phyloP scores from a whole-genome alignment of 2,888 invertebrate species.

The Sesia apiformis region DNA sequence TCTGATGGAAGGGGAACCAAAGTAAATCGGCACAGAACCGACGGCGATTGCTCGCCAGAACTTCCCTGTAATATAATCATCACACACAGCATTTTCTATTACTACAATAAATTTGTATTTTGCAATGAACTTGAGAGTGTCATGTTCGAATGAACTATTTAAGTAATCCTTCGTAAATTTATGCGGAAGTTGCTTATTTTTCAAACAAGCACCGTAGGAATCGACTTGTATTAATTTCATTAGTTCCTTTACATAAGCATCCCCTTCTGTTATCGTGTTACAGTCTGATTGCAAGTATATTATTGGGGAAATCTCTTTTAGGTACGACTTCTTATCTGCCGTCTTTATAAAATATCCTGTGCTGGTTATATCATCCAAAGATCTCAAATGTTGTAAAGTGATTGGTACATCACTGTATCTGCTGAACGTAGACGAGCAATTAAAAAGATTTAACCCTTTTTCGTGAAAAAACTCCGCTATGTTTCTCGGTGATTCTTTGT shows the following conservation, averaged over 20 bases:
- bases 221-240: constrained; percentile 83
- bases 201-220: constrained; percentile 86
- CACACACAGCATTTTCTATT: constrained; percentile 87
- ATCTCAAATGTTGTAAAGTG: constrained; percentile 80
- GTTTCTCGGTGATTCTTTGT: constrained; percentile 93
- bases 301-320: constrained; percentile 76
- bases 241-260: constrained; percentile 81
- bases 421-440: constrained; percentile 86
- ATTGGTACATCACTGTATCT: constrained; percentile 83
- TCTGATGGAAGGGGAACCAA: constrained; percentile 83
- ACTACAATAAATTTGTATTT: constrained; percentile 88
- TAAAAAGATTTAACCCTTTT: constrained; percentile 79
- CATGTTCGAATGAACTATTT: constrained; percentile 75
- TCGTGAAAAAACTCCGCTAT: constrained; percentile 79
- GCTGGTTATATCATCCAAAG: constrained; percentile 68
- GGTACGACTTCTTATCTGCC: constrained; percentile 68
- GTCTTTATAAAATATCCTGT: constrained; percentile 71
- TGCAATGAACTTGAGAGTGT: constrained; percentile 77
- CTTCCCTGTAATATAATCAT: constrained; percentile 92
- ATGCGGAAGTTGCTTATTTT: constrained; percentile 81
- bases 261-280: constrained; percentile 84
- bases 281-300: constrained; percentile 88
- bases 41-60: constrained; percentile 86
- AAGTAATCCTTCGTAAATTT: constrained; percentile 77
- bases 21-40: constrained; percentile 86